These are phyloP conservation scores for Cephus pygmeus DNA, from an alignment of 2,888 invertebrate species.

Conservation along the genomic window DNA sequence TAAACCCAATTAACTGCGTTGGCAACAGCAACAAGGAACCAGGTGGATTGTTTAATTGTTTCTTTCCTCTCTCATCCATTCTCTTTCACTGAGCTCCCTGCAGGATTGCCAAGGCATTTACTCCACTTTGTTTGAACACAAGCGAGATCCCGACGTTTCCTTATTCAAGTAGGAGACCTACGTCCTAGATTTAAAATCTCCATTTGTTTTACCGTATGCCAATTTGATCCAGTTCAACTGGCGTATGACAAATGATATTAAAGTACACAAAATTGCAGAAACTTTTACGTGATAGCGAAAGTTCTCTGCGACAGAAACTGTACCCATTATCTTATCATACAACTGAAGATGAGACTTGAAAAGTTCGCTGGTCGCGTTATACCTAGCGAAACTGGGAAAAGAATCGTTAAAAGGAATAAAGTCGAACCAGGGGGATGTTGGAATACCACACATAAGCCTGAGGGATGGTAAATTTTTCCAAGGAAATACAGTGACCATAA, in stretches of 20 bases:
- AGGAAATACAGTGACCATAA: background rate
- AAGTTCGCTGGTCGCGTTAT: background rate
- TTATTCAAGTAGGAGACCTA: background rate
- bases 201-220: background rate
- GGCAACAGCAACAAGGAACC: slow-evolving; percentile 14
- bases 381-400: background rate
- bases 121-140: background rate
- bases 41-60: slow-evolving; percentile 35
- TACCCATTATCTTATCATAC: background rate
- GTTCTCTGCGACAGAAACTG: background rate
- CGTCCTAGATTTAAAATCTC: background rate
- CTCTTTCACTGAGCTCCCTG: background rate
- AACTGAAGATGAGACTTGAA: background rate
- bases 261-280: background rate
- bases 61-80: slow-evolving; percentile 15
- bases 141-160: background rate
- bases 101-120: background rate
- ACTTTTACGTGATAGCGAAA: background rate
- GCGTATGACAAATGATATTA: background rate
- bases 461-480: background rate
- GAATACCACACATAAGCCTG: background rate
- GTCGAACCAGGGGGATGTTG: background rate
- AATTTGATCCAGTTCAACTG: background rate
- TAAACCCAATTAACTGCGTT: background rate
- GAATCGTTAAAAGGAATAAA: background rate